Evolutionary conservation across 2,113 vertebrate species (phyloP), one percentile per base, ranked within the genome.

Genomic region (Brachypteracias leptosomus): DNA sequence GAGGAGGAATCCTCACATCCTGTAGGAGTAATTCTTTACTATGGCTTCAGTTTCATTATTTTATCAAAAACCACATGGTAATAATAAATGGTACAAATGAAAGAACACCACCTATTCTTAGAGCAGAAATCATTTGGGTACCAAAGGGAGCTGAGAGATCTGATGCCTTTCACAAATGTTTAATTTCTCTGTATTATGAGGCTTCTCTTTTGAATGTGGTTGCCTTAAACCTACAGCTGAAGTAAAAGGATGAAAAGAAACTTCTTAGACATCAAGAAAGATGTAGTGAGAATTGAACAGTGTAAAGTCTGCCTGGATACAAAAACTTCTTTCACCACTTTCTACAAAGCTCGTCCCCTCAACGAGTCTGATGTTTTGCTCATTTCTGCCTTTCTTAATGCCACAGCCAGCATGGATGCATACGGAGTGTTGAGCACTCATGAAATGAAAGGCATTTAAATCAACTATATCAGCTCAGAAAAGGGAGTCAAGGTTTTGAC

Each of bases 181-280:
- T 89, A 66, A 67, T 78, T 85, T 29, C 36, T 35, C 28, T 68
- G 17, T 54, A 14, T 75, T 93, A 46, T 28, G 61, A 92, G 28
- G 31, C 40, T 93, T 63, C 68, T 84, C 42, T 93, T 95, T 88
- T 75, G 66, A 94, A 93, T 63, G 66, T 67, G 66, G 35, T 77
- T 94, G 61, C 52, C 44, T 85, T 89, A 59, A 85, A 85, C 52
- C 42, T 75, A 13, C 52, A 89, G 92, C 40, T 88, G 6, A 80
- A 71, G 59, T 10, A 62, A 67, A 62, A 77, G 31, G 71, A 89
- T 54, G 17, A 82, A 89, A 87, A 57, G 57, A 75, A 70, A 40
- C 52, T 79, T 75, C 47, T 20, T 38, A 72, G 71, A 38, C 75
- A 59, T 61, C 35, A 46, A 57, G 31, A 47, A 6, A 51, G 46